Base-by-base conservation (phyloP, 2,888 invertebrate genomes). In the Morpho achilles region DNA sequence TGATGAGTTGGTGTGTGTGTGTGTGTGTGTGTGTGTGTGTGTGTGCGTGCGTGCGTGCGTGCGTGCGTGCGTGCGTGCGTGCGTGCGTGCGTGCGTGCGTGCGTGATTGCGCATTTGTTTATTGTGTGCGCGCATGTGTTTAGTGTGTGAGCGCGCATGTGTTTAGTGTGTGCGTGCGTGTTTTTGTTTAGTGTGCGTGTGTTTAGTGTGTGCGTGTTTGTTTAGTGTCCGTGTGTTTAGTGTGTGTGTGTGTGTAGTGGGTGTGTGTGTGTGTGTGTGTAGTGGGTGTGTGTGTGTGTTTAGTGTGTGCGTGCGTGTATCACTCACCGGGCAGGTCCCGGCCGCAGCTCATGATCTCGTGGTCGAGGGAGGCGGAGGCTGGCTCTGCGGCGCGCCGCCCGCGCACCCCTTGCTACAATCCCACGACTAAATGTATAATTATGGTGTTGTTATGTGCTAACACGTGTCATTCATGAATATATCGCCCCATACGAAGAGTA, bases 291-390 rank as follows among this genome's bases (percentile, higher is more conserved):
- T 3, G 45, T 42, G n/a, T 23, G 46, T 9, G 45, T 3, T n/a
- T n/a, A n/a, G n/a, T 42, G 40, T 9, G 54, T 43, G 44, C 6
- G 45, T 42, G n/a, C 40, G 46, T 9, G 45, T 3, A 23, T 44
- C n/a, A 46, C 70, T 70, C 52, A 87, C 87, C 87, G 42, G 84
- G 82, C 64, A 86, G 66, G 60, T 88, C 89, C 7, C 87, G 70
- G 22, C 80, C 81, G 74, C 87, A 87, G 75, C 82, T 81, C 89
- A 89, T 88, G 72, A 89, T 88, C 80, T 89, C 89, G 79, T 87
- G 87, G 82, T 89, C 89, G 68, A 90, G 83, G 46, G 86, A 86
- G 51, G 89, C 82, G 67, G 88, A 88, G 68, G 83, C 89, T 9
- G 88, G 85, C 71, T 88, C 88, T 41, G 80, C 80, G 56, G 79